Percentiles rank a stretch among this genome's conserved stretches.
Conservation (phyloP, 1,140 invertebrate genomes). For the Argopecten irradians region DNA sequence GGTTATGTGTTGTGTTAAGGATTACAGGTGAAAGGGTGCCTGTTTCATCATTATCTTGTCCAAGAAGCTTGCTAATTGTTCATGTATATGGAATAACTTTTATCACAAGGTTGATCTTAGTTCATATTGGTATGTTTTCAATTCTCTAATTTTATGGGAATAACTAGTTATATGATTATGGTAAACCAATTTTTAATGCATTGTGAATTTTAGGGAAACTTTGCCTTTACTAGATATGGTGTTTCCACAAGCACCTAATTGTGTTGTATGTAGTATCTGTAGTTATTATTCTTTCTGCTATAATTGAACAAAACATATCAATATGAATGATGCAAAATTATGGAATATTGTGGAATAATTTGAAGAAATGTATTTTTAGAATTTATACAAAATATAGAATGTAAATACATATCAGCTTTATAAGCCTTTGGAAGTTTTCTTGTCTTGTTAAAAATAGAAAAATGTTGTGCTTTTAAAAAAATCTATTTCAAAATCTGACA, state of each 20-base stretch:
- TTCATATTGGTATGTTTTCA: neutral
- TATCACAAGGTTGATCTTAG: neutral
- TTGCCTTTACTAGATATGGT: neutral
- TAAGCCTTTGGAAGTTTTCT: neutral
- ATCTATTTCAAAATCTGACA: no score
- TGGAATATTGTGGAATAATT: neutral
- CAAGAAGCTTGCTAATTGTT: neutral
- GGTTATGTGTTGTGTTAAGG: neutral
- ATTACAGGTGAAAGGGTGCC: neutral
- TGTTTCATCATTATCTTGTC: neutral
- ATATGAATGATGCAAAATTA: neutral
- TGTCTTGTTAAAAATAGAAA: neutral
- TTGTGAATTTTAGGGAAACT: neutral
- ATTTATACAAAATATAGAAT: constrained; percentile 4
- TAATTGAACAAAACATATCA: constrained; percentile 3
- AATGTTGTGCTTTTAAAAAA: neutral
- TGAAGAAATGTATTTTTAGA: neutral
- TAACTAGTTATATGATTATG: neutral
- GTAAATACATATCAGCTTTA: neutral
- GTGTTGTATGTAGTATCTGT: no score
- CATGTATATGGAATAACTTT: neutral
- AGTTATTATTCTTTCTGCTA: neutral
- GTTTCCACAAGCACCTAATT: neutral
- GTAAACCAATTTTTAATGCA: neutral
- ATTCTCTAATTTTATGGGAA: neutral